phyloP scores from a whole-genome alignment of 2,797 vertebrate species.

The Periophthalmus magnuspinnatus region DNA sequence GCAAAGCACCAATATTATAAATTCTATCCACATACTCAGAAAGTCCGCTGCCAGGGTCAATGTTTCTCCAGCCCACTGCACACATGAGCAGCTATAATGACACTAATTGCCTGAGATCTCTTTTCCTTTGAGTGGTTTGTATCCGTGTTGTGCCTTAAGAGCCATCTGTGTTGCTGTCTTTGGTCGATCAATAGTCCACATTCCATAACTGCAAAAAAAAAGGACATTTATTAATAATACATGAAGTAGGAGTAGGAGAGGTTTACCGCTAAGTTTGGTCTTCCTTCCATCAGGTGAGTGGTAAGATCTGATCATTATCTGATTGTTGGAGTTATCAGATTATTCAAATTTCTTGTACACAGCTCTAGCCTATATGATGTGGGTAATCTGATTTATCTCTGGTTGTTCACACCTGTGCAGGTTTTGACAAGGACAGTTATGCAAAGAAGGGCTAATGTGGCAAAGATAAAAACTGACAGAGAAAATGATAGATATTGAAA shows the following conservation, averaged over 20 bases:
- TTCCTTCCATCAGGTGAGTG: too few relatives aligned
- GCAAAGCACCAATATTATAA: slow-evolving; percentile 43
- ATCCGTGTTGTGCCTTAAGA: slow-evolving; percentile 51
- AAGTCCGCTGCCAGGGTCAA: slow-evolving; percentile 45
- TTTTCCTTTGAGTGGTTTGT: slow-evolving; percentile 59
- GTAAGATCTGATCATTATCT: too few relatives aligned
- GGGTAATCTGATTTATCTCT: too few relatives aligned
- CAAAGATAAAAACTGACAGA: too few relatives aligned
- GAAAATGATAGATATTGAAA: too few relatives aligned
- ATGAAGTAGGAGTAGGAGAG: background rate
- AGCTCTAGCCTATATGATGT: too few relatives aligned
- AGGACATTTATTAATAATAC: slow-evolving; percentile 64
- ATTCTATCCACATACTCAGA: slow-evolving; percentile 51
- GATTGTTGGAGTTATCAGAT: too few relatives aligned
- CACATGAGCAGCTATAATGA: slow-evolving; percentile 63
- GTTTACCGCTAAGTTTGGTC: too few relatives aligned
- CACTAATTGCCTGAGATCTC: slow-evolving; percentile 64
- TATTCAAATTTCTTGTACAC: too few relatives aligned
- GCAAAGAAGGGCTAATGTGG: too few relatives aligned
- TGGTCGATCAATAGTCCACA: slow-evolving; percentile 53
- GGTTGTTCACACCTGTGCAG: too few relatives aligned
- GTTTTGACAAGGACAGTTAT: too few relatives aligned
- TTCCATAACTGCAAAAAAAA: slow-evolving; percentile 61
- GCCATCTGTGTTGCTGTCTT: slow-evolving; percentile 58
- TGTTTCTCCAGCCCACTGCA: slow-evolving; percentile 61